These are phyloP conservation scores for Sminthurinus aureus DNA, from an alignment of 2,888 invertebrate species.

Conservation along the genomic window DNA sequence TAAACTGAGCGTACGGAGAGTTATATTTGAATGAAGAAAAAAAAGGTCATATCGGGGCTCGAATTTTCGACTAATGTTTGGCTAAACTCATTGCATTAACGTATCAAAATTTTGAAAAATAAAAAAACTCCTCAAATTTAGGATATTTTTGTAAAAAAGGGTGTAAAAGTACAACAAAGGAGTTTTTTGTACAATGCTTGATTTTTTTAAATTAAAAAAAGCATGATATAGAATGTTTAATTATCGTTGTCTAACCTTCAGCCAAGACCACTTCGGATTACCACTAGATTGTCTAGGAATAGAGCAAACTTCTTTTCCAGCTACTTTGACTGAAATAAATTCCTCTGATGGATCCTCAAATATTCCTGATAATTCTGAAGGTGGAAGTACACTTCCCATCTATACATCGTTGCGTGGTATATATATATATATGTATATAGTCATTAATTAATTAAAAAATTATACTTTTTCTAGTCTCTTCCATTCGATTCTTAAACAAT, in stretches of 20 bases:
- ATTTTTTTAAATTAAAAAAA: not conserved
- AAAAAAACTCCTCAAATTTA: not conserved
- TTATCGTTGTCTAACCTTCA: not conserved
- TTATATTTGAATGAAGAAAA: not conserved
- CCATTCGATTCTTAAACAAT: not conserved
- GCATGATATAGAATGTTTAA: not conserved
- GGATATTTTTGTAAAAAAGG: not conserved
- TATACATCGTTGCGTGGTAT: not conserved
- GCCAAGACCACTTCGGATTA: constrained; percentile 6
- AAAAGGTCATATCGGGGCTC: not conserved
- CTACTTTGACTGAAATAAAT: constrained; percentile 18
- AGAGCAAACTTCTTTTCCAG: not conserved
- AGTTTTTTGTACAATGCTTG: not conserved
- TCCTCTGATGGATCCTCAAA: not conserved
- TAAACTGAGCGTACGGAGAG: not conserved
- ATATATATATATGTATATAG: not conserved
- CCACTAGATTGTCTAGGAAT: not conserved
- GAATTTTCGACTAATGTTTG: not conserved
- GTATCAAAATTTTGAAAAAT: not conserved
- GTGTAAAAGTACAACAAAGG: not conserved
- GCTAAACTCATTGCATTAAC: not conserved
- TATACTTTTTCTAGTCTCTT: not conserved
- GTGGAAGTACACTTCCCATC: not conserved
- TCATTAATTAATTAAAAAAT: not conserved
- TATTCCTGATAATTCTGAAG: constrained; percentile 10